phyloP scores from a whole-genome alignment of 2,113 vertebrate species.

The Perccottus glenii region DNA sequence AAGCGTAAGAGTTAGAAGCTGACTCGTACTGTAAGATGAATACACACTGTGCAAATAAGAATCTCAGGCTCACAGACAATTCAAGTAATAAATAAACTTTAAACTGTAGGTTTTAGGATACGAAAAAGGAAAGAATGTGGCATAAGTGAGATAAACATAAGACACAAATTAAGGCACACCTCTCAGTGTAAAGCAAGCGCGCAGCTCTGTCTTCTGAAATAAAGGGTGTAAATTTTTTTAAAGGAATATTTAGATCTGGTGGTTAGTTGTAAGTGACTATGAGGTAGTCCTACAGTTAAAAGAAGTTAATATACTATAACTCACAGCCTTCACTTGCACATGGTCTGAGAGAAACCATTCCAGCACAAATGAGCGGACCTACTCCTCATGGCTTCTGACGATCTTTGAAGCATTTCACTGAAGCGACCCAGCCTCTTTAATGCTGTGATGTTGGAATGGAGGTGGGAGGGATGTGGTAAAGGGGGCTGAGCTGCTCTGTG shows the following conservation, averaged over 20 bases:
- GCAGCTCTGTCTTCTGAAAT: no score
- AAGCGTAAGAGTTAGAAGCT: no score
- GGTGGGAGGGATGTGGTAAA: conserved; percentile 5
- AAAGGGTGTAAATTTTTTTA: no score
- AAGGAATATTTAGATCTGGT: neutral
- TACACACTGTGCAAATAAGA: neutral
- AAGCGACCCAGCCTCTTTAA: conserved; percentile 16
- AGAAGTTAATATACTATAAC: conserved; percentile 4
- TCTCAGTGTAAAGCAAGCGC: neutral
- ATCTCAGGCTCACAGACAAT: no score
- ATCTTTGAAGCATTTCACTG: conserved; percentile 1
- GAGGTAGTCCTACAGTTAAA: conserved; percentile 73
- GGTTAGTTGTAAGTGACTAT: neutral
- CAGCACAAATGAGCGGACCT: neutral
- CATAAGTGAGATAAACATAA: neutral
- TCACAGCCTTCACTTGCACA: neutral
- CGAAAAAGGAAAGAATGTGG: neutral
- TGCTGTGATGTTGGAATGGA: neutral
- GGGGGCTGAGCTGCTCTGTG: neutral
- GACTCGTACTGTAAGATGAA: no score
- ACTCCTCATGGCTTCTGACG: conserved; percentile 25
- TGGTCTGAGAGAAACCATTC: neutral
- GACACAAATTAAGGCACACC: conserved; percentile 57
- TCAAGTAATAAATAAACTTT: neutral
- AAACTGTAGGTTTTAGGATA: neutral